Conservation (phyloP, 2,888 invertebrate species). For the Eupithecia subfuscata region DNA sequence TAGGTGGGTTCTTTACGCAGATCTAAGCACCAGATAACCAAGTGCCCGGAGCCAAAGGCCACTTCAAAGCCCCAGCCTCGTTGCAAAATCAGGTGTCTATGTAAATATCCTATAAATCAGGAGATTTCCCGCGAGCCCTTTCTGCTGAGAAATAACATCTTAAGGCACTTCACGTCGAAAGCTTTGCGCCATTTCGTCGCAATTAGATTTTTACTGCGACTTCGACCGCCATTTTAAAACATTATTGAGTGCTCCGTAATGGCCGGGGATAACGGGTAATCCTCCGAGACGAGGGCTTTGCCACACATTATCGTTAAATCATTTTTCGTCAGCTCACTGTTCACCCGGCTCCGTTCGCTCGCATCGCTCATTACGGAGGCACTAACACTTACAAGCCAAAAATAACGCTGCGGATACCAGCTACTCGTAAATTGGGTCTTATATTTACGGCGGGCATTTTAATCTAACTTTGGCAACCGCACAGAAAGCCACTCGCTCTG, state of each 20-base stretch:
- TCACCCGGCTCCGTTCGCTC: neutral
- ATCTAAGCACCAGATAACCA: neutral
- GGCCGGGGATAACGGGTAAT: slow-evolving; percentile 35
- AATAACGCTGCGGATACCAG: neutral
- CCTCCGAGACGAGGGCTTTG: slow-evolving; percentile 31
- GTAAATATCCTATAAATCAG: slow-evolving; percentile 30
- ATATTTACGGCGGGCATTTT: slow-evolving; percentile 9
- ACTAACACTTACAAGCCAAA: neutral
- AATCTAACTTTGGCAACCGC: slow-evolving; percentile 13
- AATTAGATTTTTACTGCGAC: slow-evolving; percentile 42
- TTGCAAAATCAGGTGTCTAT: slow-evolving; percentile 16
- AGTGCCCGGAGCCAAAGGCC: slow-evolving; percentile 1
- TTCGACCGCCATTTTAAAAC: slow-evolving; percentile 36
- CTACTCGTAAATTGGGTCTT: neutral
- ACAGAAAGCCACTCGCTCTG: neutral
- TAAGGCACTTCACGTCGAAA: slow-evolving; percentile 33
- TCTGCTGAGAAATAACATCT: slow-evolving; percentile 27
- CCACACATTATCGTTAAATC: slow-evolving; percentile 44
- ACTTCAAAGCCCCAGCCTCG: neutral
- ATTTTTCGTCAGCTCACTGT: slow-evolving; percentile 25
- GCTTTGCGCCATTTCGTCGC: slow-evolving; percentile 34
- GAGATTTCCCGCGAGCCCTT: slow-evolving; percentile 28
- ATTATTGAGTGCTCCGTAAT: slow-evolving; percentile 39
- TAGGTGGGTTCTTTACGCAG: neutral
- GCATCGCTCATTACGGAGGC: neutral